phyloP scores from a whole-genome alignment of 2,888 invertebrate genomes.

The Tinea trinotella region DNA sequence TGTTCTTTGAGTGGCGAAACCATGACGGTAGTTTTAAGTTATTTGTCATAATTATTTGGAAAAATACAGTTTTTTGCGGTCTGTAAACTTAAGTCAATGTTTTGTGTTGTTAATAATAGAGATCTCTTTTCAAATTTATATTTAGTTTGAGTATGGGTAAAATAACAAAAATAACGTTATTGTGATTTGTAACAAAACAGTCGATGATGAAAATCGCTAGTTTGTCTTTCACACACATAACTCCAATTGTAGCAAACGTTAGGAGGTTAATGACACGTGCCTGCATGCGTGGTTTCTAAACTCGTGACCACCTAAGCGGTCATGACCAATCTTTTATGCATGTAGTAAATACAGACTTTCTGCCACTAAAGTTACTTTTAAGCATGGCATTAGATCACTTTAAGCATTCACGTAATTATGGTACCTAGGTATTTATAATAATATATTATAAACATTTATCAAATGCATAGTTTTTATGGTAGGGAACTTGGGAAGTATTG shows the following conservation, averaged over 20 bases:
- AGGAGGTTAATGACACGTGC: constrained; percentile 8
- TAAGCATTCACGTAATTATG: no score
- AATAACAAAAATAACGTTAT: no score
- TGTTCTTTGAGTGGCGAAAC: no score
- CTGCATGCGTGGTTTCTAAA: constrained; percentile 1
- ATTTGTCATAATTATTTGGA: no score
- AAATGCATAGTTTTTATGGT: neutral
- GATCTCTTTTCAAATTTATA: no score
- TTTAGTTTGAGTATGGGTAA: no score
- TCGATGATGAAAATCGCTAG: neutral
- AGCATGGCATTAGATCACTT: no score
- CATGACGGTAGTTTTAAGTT: no score
- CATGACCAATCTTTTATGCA: constrained; percentile 9
- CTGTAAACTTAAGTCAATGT: no score
- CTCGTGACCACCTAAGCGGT: constrained; percentile 2
- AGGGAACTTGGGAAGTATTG: neutral
- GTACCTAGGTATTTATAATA: no score
- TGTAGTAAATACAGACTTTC: neutral
- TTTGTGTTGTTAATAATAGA: no score
- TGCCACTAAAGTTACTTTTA: neutral
- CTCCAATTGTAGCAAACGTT: neutral
- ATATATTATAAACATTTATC: neutral
- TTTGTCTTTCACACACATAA: neutral
- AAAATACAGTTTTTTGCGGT: no score
- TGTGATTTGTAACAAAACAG: neutral